Evolutionary conservation across 2,797 vertebrate genomes (phyloP).

Genomic region (Onychomys leucogaster): DNA sequence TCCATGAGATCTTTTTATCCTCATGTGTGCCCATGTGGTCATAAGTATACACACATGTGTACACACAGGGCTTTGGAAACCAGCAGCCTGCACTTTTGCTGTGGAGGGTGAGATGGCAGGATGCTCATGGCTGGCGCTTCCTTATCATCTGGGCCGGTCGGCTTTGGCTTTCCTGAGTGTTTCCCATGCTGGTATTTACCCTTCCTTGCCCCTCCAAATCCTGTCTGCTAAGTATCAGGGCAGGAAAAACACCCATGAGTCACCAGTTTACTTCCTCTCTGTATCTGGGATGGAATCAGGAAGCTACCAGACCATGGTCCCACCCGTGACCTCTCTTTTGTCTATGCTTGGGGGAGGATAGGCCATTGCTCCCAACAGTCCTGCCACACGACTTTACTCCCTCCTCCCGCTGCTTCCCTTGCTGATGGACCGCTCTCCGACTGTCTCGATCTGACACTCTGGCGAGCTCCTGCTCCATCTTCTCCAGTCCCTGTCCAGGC

Average conservation of each 20-base stretch:
- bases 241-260: conserved; percentile 24
- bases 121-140: not conserved
- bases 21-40: not conserved
- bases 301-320: not conserved
- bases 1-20: not conserved
- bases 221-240: not conserved
- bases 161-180: not conserved
- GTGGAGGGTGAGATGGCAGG: too few species aligned
- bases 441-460: conserved; percentile 8
- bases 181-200: not conserved
- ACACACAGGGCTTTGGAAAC: not conserved
- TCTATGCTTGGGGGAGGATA: not conserved
- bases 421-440: not conserved
- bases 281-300: not conserved
- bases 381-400: not conserved
- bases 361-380: not conserved
- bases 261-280: not conserved
- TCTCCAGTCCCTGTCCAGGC: not conserved
- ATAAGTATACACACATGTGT: not conserved
- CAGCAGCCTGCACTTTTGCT: not conserved
- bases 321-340: not conserved
- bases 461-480: not conserved
- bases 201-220: not conserved
- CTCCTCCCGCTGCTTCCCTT: conserved; percentile 15
- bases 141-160: not conserved